phyloP scores from a whole-genome alignment of 2,113 vertebrate genomes.

The Leucopsar rothschildi region DNA sequence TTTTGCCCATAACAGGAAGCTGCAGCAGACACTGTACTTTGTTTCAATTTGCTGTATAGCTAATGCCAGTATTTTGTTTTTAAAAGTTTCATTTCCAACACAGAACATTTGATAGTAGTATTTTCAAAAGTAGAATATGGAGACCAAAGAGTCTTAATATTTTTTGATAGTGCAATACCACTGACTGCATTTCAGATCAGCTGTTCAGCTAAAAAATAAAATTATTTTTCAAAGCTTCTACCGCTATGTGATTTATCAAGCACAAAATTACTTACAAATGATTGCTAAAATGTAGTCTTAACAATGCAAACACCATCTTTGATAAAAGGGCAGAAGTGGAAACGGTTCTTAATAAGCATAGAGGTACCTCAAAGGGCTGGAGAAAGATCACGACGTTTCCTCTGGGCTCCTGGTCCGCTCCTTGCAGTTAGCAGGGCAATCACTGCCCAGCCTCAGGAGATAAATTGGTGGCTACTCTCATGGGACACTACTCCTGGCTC shows the following conservation, averaged over 20 bases:
- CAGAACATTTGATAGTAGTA: not conserved
- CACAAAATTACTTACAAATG: not conserved
- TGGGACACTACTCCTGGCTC: not conserved
- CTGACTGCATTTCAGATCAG: not conserved
- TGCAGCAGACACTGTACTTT: not conserved
- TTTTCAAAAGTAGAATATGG: not conserved
- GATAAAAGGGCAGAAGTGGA: not conserved
- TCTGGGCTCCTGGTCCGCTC: not conserved
- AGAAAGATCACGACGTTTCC: not conserved
- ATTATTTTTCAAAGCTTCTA: not conserved
- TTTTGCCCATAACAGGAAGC: not conserved
- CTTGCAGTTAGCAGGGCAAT: not conserved
- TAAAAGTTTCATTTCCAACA: not conserved
- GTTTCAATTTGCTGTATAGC: not conserved
- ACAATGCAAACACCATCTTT: not conserved
- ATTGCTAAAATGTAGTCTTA: not conserved
- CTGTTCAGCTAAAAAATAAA: not conserved
- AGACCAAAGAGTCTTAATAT: not conserved
- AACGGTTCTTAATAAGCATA: not conserved
- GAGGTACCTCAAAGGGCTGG: not conserved
- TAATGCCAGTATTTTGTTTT: not conserved
- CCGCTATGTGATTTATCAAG: not conserved
- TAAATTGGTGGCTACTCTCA: not conserved
- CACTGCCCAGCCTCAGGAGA: not conserved
- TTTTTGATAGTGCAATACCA: not conserved